Percentiles rank a stretch among this genome's conserved stretches.
Conservation (phyloP, 1,140 invertebrate species). For the Brachionus manjavacas region DNA sequence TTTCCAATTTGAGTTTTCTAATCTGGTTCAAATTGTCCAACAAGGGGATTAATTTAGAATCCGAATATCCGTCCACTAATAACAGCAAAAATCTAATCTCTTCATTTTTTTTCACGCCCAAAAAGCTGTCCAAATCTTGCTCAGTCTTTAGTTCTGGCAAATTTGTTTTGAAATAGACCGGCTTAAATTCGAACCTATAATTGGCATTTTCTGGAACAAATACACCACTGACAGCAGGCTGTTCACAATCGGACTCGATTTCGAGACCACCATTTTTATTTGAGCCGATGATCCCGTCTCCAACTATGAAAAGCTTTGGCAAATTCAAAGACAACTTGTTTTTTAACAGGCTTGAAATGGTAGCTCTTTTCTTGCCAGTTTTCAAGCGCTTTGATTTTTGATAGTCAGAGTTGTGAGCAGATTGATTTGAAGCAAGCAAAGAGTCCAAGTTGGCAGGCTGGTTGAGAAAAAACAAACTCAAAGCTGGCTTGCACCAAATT, state of each 20-base stretch:
- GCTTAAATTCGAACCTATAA: background rate
- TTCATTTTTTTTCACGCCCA: background rate
- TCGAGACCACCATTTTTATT: background rate
- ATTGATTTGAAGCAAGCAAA: background rate
- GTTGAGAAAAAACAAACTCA: background rate
- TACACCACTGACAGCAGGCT: background rate
- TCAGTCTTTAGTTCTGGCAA: background rate
- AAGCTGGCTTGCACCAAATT: background rate
- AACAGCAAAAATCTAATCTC: background rate
- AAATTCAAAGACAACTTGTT: background rate
- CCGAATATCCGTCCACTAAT: constrained; percentile 1
- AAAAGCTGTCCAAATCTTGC: background rate
- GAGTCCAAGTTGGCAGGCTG: background rate
- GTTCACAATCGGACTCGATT: constrained; percentile 1
- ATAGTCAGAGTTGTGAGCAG: background rate
- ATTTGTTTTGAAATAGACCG: background rate
- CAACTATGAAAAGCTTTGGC: background rate
- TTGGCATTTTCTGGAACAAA: background rate
- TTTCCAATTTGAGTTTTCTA: background rate
- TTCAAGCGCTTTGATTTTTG: background rate
- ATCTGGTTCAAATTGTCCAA: background rate
- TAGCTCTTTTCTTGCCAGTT: background rate
- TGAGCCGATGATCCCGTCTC: background rate
- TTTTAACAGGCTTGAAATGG: background rate
- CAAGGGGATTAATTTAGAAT: constrained; percentile 9